Conservation (phyloP, 2,797 vertebrate genomes). For the Monodelphis domestica region DNA sequence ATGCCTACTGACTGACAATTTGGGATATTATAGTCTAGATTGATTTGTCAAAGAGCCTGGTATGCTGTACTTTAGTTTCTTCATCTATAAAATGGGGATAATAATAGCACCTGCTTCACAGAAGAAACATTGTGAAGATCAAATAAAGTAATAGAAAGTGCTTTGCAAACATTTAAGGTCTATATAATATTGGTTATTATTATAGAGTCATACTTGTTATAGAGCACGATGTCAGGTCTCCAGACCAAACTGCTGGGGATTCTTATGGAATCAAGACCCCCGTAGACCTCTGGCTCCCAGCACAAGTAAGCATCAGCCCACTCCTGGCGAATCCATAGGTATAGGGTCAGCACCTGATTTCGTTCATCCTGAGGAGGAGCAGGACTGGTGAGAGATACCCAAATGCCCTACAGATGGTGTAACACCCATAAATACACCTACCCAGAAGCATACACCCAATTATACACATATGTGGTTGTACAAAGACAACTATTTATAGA, state of each 20-base stretch:
- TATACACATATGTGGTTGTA: background rate
- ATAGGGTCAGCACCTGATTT: constrained; percentile 94
- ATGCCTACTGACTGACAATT: background rate
- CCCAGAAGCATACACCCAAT: background rate
- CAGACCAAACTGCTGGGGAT: constrained; percentile 94
- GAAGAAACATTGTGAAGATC: background rate
- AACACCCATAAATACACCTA: background rate
- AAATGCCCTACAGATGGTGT: background rate
- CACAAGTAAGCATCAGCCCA: constrained; percentile 92
- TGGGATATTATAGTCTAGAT: background rate
- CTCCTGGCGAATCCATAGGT: constrained; percentile 94
- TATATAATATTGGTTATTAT: background rate
- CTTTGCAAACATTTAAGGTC: background rate
- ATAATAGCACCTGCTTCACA: background rate
- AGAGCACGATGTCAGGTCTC: constrained; percentile 93
- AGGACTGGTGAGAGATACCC: background rate
- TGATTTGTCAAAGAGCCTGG: background rate
- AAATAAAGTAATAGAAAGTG: background rate
- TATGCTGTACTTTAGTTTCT: background rate
- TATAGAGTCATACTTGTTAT: constrained; percentile 89
- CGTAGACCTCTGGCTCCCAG: constrained; percentile 92
- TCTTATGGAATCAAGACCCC: constrained; percentile 91
- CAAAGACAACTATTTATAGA: background rate
- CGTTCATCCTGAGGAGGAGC: constrained; percentile 89
- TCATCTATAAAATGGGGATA: background rate